Conservation (phyloP, 2,113 vertebrate genomes). For the Scopus umbretta region DNA sequence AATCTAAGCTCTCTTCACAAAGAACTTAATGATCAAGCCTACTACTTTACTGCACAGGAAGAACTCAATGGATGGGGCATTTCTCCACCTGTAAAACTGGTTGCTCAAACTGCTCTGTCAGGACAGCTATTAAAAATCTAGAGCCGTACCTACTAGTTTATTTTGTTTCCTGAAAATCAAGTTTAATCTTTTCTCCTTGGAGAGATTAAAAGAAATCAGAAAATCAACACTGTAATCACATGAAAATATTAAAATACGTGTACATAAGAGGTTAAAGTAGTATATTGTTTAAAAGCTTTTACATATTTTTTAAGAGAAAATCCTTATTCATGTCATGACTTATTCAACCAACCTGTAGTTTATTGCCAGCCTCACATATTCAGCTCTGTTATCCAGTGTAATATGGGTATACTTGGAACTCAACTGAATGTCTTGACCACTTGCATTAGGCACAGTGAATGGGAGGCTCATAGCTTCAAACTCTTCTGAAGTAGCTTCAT, state of each 20-base stretch:
- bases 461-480: slow-evolving; percentile 97
- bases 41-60: background rate
- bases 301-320: background rate
- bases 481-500: slow-evolving; percentile 93
- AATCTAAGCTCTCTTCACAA: background rate
- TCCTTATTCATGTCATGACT: background rate
- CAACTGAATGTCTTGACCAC: slow-evolving; percentile 94
- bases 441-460: slow-evolving; percentile 95
- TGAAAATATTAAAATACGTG: background rate
- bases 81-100: background rate
- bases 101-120: background rate
- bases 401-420: slow-evolving; percentile 96
- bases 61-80: background rate
- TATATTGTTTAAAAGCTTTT: background rate
- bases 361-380: slow-evolving; percentile 95
- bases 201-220: background rate
- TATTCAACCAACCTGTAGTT: slow-evolving; percentile 86
- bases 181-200: background rate
- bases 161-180: background rate
- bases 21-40: background rate
- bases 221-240: background rate
- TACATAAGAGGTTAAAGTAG: background rate
- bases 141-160: background rate
- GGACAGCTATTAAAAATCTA: background rate
- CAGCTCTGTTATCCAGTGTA: slow-evolving; percentile 90